phyloP scores from a whole-genome alignment of 2,797 vertebrate genomes.

The Petrocephalus schoutedeni region DNA sequence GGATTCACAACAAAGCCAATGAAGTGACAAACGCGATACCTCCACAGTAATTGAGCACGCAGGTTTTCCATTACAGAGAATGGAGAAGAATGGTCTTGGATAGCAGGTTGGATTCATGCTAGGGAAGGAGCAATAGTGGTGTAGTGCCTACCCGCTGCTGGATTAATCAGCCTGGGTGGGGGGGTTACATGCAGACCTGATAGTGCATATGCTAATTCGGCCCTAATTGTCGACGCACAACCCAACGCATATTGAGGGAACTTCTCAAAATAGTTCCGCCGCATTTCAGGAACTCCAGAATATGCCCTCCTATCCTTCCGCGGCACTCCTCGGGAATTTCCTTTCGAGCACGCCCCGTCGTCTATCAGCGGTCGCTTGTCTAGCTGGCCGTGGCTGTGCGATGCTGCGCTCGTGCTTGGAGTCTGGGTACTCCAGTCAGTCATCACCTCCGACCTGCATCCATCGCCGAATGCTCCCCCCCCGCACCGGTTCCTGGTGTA shows the following conservation, averaged over 20 bases:
- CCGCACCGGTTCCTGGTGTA: not conserved
- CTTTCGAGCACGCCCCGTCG: not conserved
- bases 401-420: not conserved
- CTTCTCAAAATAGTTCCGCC: not conserved
- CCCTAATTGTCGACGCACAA: not conserved
- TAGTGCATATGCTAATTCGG: not conserved
- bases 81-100: conserved; percentile 8
- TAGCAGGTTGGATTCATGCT: not conserved
- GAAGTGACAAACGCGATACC: conserved; percentile 15
- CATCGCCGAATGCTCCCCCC: not conserved
- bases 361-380: not conserved
- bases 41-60: conserved; percentile 1
- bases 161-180: not conserved
- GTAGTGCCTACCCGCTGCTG: not conserved
- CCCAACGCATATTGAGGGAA: not conserved
- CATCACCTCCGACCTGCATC: not conserved
- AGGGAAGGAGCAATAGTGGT: not conserved
- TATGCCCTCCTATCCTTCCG: not conserved
- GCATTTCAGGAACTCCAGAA: not conserved
- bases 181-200: not conserved
- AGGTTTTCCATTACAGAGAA: conserved; percentile 14
- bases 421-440: not conserved
- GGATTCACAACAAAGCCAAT: not conserved
- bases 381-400: not conserved
- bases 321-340: not conserved